Base-by-base conservation (phyloP, 2,888 invertebrate genomes). In the Platerodrilus igneus region DNA sequence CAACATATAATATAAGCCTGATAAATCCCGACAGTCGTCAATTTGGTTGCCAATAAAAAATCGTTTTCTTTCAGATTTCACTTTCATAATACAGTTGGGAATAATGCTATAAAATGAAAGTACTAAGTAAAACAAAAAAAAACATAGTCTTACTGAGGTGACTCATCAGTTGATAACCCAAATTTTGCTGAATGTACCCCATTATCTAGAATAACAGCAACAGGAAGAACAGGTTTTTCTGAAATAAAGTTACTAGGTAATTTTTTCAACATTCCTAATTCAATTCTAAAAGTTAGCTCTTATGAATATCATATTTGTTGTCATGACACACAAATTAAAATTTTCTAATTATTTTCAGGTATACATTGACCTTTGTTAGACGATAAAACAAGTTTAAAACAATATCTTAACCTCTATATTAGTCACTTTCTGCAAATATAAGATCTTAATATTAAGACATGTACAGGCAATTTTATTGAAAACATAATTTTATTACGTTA, bases 11-110 rank as follows among this genome's bases (percentile, higher is more conserved):
- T 85, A 99, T 1, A 99, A 71, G 0, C 95, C 92, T 0, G 96
- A 94, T 1, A 91, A 85, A 64, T 99, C 99, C 15, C 94, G 77
- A 62, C 97, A 97, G 53, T 97, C 96, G 45, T 96, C 90, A 9
- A 99, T 85, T 72, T 99, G 96, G 57, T 86, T 82, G 0, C 87
- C 96, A 37, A 99, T 80, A 66, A 96, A 99, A 0, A 92, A 85
- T 25, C 97, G 77, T 6, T 95, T 81, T 35, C 94, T 73, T 67
- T 99, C 97, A 33, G 91, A 92, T 69, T 96, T 97, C 0, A 95
- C 95, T 75, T 99, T 99, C 79, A 94, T 92, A 16, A 99, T 89
- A 59, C 91, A 93, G 69, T 99, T 99, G 1, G 96, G 94, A 32
- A 93, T 76, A 9, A 88, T 62, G 58, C 80, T 81, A 55, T 35